Percentiles rank a stretch among this genome's conserved stretches.
Evolutionary conservation across 2,888 invertebrate species (phyloP).

Genomic region (Acronicta leporina): DNA sequence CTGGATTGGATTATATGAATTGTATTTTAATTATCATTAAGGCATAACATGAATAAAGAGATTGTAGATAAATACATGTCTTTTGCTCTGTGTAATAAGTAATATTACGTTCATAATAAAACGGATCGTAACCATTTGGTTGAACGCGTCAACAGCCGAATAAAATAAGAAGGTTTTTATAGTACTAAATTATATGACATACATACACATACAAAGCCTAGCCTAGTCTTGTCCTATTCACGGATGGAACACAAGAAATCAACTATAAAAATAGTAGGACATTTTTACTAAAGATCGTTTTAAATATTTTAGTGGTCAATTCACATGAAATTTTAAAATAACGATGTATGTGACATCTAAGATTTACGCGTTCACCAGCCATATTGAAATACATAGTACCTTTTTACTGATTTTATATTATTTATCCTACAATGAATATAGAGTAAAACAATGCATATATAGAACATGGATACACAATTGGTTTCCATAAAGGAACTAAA

Average conservation of each 20-base stretch:
- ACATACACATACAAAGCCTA: constrained; percentile 34
- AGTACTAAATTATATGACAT: constrained; percentile 17
- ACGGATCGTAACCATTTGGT: constrained; percentile 22
- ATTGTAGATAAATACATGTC: constrained; percentile 35
- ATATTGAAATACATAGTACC: no score
- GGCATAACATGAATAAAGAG: constrained; percentile 39
- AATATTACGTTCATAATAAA: constrained; percentile 38
- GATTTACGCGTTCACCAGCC: no score
- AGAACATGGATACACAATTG: no score
- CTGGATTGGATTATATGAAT: no score
- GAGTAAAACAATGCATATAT: no score
- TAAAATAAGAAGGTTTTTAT: constrained; percentile 30
- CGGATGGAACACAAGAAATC: constrained; percentile 35
- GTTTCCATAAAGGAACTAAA: constrained; percentile 18
- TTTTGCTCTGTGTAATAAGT: constrained; percentile 15
- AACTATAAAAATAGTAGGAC: constrained; percentile 19
- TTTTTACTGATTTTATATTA: no score
- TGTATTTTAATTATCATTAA: no score
- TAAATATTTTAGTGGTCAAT: no score
- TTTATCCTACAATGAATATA: no score
- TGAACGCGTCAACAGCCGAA: constrained; percentile 29
- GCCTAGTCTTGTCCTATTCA: constrained; percentile 34
- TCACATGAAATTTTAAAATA: no score
- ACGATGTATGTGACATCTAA: no score
- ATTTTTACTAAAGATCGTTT: constrained; percentile 29